Conservation (phyloP, 2,888 invertebrate species). For the Andricus quercusramuli region DNA sequence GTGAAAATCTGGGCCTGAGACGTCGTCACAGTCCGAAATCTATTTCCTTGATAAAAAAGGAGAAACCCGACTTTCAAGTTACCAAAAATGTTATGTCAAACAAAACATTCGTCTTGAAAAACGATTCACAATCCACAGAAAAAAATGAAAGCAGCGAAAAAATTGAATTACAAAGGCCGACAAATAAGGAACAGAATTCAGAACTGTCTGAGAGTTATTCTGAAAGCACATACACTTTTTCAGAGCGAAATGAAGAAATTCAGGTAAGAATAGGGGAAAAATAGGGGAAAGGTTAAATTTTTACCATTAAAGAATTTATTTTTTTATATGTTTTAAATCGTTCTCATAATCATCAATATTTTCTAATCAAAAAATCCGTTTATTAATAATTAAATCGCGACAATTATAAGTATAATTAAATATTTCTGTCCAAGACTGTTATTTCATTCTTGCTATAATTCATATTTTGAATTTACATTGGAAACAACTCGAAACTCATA, state of each 20-base stretch:
- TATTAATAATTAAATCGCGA: too few species aligned
- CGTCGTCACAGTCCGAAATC: slow-evolving; percentile 6
- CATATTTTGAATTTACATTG: too few species aligned
- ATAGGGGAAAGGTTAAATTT: too few species aligned
- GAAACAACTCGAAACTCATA: too few species aligned
- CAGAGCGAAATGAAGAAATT: neutral
- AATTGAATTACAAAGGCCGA: slow-evolving; percentile 48
- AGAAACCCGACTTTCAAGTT: slow-evolving; percentile 1
- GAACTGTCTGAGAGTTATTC: slow-evolving; percentile 50
- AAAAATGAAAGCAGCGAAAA: neutral
- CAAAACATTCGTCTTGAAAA: neutral
- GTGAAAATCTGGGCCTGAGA: slow-evolving; percentile 50
- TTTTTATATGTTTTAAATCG: too few species aligned
- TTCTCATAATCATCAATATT: too few species aligned
- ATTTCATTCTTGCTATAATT: too few species aligned
- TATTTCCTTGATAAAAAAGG: neutral
- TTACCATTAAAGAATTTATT: too few species aligned
- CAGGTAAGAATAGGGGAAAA: neutral
- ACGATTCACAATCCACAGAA: neutral
- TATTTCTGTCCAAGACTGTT: too few species aligned
- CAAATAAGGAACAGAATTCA: slow-evolving; percentile 50
- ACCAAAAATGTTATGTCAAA: neutral
- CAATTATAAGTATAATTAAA: too few species aligned
- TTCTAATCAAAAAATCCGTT: too few species aligned
- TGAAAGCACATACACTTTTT: slow-evolving; percentile 22